A percentile compares a stretch with the other conserved stretches of the same genome.
These are phyloP conservation scores for Eristalinus sepulchralis DNA, from an alignment of 2,888 invertebrate species.

Conservation along the genomic window DNA sequence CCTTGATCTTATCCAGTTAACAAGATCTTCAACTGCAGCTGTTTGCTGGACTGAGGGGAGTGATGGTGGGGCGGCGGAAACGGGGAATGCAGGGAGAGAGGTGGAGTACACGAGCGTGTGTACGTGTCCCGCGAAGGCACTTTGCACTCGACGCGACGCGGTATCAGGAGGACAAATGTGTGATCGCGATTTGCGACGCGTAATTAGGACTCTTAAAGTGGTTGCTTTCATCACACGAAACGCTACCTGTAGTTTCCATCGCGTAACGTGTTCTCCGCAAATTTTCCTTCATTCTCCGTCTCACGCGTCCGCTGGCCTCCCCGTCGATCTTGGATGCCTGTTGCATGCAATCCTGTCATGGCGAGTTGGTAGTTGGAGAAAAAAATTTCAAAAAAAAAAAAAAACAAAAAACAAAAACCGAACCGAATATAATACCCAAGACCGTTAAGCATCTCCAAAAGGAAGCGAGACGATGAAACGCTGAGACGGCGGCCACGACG, in stretches of 20 bases:
- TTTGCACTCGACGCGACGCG: slow-evolving; percentile 40
- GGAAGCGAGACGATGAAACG: slow-evolving; percentile 24
- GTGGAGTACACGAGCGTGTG: background rate
- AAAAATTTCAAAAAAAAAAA: background rate
- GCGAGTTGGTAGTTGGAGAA: slow-evolving; percentile 13
- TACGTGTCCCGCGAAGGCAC: slow-evolving; percentile 46
- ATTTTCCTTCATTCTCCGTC: slow-evolving; percentile 31
- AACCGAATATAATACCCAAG: slow-evolving; percentile 57
- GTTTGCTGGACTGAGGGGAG: background rate
- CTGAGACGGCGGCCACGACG: slow-evolving; percentile 29
- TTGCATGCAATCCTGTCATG: background rate
- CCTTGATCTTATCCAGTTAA: slow-evolving; percentile 59
- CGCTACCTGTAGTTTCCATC: slow-evolving; percentile 62
- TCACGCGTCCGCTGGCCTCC: background rate
- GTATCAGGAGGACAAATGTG: slow-evolving; percentile 65
- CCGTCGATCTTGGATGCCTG: background rate
- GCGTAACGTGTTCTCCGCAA: slow-evolving; percentile 47
- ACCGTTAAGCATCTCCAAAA: slow-evolving; percentile 62
- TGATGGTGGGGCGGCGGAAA: background rate
- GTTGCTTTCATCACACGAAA: slow-evolving; percentile 67
- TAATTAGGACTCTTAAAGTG: slow-evolving; percentile 70
- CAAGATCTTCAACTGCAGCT: slow-evolving; percentile 47
- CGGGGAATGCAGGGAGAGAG: background rate
- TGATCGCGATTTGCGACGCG: slow-evolving; percentile 70
- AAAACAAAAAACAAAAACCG: slow-evolving; percentile 30